Evolutionary conservation across 1,140 invertebrate genomes (phyloP), one percentile per base, ranked within the genome.

Genomic region (Meloidogyne hapla): DNA sequence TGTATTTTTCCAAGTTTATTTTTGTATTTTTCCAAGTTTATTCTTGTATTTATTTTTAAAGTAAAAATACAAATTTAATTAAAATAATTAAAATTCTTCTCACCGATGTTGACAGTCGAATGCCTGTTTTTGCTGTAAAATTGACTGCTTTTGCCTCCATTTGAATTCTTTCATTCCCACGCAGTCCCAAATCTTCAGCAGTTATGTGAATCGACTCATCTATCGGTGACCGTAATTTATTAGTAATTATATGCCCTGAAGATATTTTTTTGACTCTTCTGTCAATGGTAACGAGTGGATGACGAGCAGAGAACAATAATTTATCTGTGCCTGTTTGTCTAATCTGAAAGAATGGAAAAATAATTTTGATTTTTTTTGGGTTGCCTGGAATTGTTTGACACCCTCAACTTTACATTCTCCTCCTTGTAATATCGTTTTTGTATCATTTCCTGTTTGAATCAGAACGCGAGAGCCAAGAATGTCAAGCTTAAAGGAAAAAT

Each of bases 161-260:
- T 40, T 75, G 56, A 13, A 83, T 77, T 6, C 83, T 79, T 79
- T 83, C 81, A 68, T 83, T 83, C 28, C 82, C 82, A 42, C 82
- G 63, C 23, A 83, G 33, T 56, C 63, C 82, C 5, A 83, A 68
- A 72, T 83, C 84, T 62, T 83, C 80, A 4, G 56, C 77, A 10
- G 68, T 33, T 33, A 85, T 75, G 6, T 80, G 21, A 10, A 83
- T 70, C 13, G 63, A 45, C n/a, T 70, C 74, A 45, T 75, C 74
- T 40, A 76, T 69, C 15, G 42, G 74, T 3, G 42, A 72, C 1
- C 64, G 25, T 8, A 83, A 81, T 70, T 83, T 56, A 69, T 85
- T 83, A 23, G 82, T 83, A 63, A 83, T 76, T 28, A 83, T 83
- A 38, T 82, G 40, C 23, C 73, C 65, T 23, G 82, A 66, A 9